A percentile compares a stretch with the other conserved stretches of the same genome.
Conservation (phyloP, 2,113 vertebrate genomes). For the Callipepla squamata region DNA sequence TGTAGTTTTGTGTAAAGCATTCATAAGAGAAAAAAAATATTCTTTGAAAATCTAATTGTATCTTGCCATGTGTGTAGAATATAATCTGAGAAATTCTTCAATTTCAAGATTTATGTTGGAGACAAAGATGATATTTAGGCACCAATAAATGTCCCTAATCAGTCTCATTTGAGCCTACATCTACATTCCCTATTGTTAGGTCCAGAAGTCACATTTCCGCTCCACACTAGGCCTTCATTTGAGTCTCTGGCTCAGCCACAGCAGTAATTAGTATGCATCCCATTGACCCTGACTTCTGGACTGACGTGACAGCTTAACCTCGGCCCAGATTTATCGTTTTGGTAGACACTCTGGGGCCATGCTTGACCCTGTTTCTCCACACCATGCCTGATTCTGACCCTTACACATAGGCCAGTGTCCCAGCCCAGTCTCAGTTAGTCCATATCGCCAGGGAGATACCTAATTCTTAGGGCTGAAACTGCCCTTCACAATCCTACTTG, state of each 20-base stretch:
- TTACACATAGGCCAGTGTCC: neutral
- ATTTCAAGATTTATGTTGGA: neutral
- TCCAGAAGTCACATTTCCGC: neutral
- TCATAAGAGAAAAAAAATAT: neutral
- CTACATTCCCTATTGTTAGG: neutral
- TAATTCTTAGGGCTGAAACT: neutral
- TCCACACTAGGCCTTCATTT: neutral
- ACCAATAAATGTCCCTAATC: neutral
- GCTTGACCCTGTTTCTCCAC: neutral
- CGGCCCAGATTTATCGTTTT: neutral
- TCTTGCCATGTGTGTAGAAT: neutral
- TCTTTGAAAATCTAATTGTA: neutral
- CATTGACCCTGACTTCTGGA: neutral
- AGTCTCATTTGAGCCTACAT: neutral
- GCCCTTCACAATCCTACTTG: neutral
- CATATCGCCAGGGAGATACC: too few relatives aligned
- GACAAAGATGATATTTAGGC: neutral
- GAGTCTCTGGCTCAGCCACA: neutral
- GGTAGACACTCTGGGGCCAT: accelerated
- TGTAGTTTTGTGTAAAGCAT: neutral
- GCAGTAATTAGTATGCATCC: neutral
- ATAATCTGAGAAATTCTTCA: neutral
- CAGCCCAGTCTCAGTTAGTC: neutral
- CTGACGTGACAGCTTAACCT: neutral
- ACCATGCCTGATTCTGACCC: neutral